phyloP scores from a whole-genome alignment of 2,113 vertebrate genomes.

The Dascyllus trimaculatus region DNA sequence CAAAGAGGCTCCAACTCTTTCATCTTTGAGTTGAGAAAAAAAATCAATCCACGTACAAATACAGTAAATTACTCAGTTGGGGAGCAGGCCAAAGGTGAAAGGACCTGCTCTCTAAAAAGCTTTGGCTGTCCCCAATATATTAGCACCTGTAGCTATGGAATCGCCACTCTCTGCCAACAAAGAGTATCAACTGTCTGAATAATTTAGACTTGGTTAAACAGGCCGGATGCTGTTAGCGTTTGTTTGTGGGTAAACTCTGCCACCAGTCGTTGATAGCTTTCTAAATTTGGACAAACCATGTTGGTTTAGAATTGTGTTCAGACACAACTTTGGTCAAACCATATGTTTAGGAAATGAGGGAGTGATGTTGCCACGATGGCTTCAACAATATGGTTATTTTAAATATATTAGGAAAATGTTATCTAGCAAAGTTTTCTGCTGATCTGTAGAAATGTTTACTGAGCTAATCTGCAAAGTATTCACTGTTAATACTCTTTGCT shows the following conservation, averaged over 20 bases:
- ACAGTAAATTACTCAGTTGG: slow-evolving; percentile 38
- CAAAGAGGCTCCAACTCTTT: slow-evolving; percentile 66
- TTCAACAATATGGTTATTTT: background rate
- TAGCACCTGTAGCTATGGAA: background rate
- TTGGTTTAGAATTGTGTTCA: background rate
- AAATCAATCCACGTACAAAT: slow-evolving; percentile 42
- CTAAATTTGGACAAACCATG: slow-evolving; percentile 4
- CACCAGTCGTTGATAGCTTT: slow-evolving; percentile 4
- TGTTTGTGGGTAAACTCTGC: slow-evolving; percentile 19
- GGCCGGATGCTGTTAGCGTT: slow-evolving; percentile 10
- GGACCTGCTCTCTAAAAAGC: slow-evolving; percentile 28
- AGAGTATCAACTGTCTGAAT: slow-evolving; percentile 34
- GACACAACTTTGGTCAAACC: background rate
- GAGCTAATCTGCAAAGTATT: background rate
- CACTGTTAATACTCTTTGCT: no score
- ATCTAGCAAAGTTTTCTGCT: background rate
- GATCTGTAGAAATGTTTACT: background rate
- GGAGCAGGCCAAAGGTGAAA: slow-evolving; percentile 44
- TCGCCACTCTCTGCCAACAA: background rate
- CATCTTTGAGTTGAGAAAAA: slow-evolving; percentile 55
- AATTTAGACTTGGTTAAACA: slow-evolving; percentile 37
- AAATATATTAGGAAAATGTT: background rate
- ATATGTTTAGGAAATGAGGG: background rate
- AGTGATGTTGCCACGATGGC: background rate
- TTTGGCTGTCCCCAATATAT: slow-evolving; percentile 1